Evolutionary conservation across 2,888 invertebrate species (phyloP).

Genomic region (Hydrotaea diabolus): DNA sequence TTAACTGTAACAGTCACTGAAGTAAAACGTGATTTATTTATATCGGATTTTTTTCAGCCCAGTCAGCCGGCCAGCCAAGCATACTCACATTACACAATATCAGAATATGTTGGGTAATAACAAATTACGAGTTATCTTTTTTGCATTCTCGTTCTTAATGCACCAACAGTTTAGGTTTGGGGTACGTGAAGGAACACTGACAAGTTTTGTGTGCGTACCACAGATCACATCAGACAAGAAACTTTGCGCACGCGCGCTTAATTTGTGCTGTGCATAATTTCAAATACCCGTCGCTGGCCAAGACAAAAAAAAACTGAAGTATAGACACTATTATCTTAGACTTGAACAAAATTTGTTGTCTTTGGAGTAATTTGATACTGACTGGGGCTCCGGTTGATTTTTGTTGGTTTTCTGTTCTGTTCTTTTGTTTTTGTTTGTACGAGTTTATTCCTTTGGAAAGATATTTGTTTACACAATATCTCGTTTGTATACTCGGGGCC

Average conservation of each 20-base stretch:
- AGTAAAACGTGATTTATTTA: no score
- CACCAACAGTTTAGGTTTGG: neutral
- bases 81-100: neutral
- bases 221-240: neutral
- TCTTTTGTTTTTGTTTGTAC: neutral
- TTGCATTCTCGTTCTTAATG: neutral
- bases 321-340: neutral
- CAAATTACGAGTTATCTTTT: neutral
- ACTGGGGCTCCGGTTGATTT: neutral
- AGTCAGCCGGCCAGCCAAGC: neutral
- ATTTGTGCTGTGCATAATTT: neutral
- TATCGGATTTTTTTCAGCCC: neutral
- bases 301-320: no score
- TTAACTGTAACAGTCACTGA: no score
- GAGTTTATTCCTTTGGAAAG: no score
- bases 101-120: neutral
- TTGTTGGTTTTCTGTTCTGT: neutral
- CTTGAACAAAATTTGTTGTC: neutral
- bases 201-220: neutral
- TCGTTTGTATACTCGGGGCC: neutral
- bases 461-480: constrained; percentile 24
- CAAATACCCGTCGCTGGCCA: neutral
- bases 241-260: constrained; percentile 26
- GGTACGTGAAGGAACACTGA: neutral
- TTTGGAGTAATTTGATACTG: neutral